Conservation (phyloP, 2,888 invertebrate species). For the Saturnia pavonia region DNA sequence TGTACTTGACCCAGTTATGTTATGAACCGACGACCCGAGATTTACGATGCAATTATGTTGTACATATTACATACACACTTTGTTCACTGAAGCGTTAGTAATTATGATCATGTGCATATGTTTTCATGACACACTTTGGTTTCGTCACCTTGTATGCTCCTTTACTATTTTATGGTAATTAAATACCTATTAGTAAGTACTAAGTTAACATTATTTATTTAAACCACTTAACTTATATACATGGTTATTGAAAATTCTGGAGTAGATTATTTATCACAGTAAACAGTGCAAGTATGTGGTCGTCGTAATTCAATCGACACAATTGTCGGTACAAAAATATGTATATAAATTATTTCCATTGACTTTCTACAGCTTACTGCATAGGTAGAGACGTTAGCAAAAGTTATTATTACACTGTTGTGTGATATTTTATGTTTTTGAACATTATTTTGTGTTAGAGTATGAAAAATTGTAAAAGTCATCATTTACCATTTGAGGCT, state of each 20-base stretch:
- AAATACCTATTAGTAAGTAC: not conserved
- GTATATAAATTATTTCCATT: too few species aligned
- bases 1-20: constrained; percentile 12
- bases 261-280: not conserved
- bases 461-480: too few species aligned
- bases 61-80: not conserved
- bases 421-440: too few species aligned
- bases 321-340: too few species aligned
- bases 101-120: not conserved
- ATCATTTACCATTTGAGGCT: too few species aligned
- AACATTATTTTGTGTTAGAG: too few species aligned
- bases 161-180: not conserved
- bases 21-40: constrained; percentile 5
- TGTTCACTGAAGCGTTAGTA: constrained; percentile 8
- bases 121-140: constrained; percentile 9
- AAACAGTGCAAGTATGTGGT: too few species aligned
- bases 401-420: too few species aligned
- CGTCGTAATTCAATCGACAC: too few species aligned
- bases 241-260: not conserved
- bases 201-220: not conserved
- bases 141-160: constrained; percentile 6
- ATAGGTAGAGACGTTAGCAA: too few species aligned
- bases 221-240: too few species aligned
- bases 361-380: too few species aligned
- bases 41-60: constrained; percentile 1